These are phyloP conservation scores for Abrostola tripartita DNA, from an alignment of 2,888 invertebrate genomes.

Conservation along the genomic window DNA sequence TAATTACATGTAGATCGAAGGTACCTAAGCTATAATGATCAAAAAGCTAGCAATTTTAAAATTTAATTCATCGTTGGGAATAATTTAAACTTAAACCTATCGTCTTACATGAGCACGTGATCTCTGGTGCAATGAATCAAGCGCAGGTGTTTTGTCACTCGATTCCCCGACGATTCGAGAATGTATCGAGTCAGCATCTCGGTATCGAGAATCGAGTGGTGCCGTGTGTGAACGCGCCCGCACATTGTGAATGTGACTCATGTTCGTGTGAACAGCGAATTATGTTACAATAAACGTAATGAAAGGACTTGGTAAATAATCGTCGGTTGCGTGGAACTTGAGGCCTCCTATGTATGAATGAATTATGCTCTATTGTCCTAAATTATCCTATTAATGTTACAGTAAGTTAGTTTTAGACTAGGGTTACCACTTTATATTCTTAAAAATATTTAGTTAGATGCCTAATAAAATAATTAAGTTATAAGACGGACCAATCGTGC, in stretches of 20 bases:
- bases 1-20: neutral
- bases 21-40: neutral
- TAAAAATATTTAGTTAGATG: too few relatives aligned
- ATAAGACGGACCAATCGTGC: too few relatives aligned
- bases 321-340: slow-evolving; percentile 43
- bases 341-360: slow-evolving; percentile 38
- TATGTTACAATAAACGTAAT: slow-evolving; percentile 49
- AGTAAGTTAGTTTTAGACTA: neutral
- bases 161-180: slow-evolving; percentile 69
- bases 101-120: slow-evolving; percentile 28
- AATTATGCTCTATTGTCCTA: slow-evolving; percentile 9
- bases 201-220: slow-evolving; percentile 70
- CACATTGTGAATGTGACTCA: slow-evolving; percentile 69
- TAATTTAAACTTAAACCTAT: slow-evolving; percentile 36
- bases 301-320: slow-evolving; percentile 32
- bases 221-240: slow-evolving; percentile 68
- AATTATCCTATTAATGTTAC: neutral
- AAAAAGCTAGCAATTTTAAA: neutral
- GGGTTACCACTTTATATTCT: too few relatives aligned
- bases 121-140: slow-evolving; percentile 55
- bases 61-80: slow-evolving; percentile 9
- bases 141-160: slow-evolving; percentile 78
- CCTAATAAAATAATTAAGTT: too few relatives aligned
- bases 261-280: slow-evolving; percentile 64
- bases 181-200: slow-evolving; percentile 75